A percentile compares a stretch with the other conserved stretches of the same genome.
phyloP scores from a whole-genome alignment of 2,113 vertebrate species.

The Acanthochromis polyacanthus region DNA sequence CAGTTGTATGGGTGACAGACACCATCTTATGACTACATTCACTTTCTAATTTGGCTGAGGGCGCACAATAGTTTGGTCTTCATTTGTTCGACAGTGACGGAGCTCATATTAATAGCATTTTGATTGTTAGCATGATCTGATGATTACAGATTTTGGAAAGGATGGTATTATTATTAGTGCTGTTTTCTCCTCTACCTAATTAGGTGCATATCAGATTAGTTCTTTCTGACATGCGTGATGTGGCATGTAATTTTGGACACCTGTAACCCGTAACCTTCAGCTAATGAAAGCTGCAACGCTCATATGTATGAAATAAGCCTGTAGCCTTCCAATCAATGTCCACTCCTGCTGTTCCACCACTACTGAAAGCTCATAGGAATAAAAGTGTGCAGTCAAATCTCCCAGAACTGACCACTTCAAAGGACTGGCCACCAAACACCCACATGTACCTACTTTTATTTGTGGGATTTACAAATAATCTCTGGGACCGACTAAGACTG shows the following conservation, averaged over 20 bases:
- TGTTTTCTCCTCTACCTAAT: not conserved
- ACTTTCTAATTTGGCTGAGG: constrained; percentile 15
- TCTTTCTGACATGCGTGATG: not conserved
- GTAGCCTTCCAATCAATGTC: not conserved
- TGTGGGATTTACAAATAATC: not conserved
- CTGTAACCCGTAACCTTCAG: not conserved
- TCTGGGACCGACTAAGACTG: not conserved
- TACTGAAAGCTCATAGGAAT: not conserved
- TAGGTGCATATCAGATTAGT: not conserved
- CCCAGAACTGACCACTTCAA: not conserved
- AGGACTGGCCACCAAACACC: not conserved
- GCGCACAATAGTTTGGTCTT: not conserved
- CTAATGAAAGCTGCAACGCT: not conserved
- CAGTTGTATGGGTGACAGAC: constrained; percentile 9
- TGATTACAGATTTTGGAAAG: not conserved
- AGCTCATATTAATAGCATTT: not conserved
- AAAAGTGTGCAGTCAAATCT: not conserved
- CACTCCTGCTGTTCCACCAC: not conserved
- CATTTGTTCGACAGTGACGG: not conserved
- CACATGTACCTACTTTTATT: not conserved
- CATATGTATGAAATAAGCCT: not conserved
- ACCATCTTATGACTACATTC: constrained; percentile 26
- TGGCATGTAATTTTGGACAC: not conserved
- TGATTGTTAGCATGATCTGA: constrained; percentile 2
- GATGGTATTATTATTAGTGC: not conserved